phyloP scores from a whole-genome alignment of 2,113 vertebrate species.

The Merops nubicus region DNA sequence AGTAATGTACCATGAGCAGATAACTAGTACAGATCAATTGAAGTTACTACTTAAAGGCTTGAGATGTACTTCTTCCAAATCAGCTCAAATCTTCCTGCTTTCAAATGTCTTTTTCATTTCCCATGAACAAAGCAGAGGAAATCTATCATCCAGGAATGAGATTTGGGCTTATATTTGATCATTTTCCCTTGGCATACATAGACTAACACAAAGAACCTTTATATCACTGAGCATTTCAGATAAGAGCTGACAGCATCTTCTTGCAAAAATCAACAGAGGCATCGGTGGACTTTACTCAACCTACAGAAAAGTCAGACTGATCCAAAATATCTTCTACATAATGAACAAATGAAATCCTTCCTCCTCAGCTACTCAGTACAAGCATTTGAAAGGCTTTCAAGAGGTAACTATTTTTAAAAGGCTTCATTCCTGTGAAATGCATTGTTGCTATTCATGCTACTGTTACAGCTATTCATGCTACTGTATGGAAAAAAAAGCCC shows the following conservation, averaged over 20 bases:
- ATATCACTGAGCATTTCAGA: background rate
- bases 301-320: background rate
- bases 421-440: background rate
- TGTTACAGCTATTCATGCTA: background rate
- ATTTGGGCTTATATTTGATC: background rate
- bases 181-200: background rate
- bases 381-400: background rate
- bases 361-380: background rate
- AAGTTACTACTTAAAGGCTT: background rate
- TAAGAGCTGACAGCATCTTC: background rate
- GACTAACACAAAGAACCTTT: background rate
- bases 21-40: background rate
- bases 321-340: background rate
- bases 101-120: background rate
- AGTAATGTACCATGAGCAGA: background rate
- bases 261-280: background rate
- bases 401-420: conserved; percentile 1
- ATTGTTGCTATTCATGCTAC: background rate
- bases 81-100: background rate
- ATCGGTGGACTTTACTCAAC: background rate
- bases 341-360: background rate
- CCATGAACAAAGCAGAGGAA: background rate
- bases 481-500: background rate
- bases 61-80: background rate
- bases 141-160: background rate